These are phyloP conservation scores for Phorcus lineatus DNA, from an alignment of 2,888 invertebrate genomes.

Conservation along the genomic window DNA sequence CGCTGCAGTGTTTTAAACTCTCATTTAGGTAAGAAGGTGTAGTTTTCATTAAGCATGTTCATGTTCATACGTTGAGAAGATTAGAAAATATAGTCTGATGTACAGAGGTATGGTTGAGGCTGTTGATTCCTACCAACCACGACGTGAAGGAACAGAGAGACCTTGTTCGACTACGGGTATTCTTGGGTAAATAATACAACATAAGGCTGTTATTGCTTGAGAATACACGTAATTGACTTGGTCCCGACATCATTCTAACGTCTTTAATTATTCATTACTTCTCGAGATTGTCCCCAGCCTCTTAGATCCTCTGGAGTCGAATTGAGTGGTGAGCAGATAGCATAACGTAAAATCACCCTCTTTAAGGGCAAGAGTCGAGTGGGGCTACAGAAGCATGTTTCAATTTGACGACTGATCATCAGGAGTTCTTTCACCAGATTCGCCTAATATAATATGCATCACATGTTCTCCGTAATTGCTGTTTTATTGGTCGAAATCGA, in stretches of 20 bases:
- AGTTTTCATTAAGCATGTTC: no score
- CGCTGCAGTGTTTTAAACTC: no score
- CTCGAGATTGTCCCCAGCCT: neutral
- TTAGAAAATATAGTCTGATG: neutral
- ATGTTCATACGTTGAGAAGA: neutral
- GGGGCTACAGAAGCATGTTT: neutral
- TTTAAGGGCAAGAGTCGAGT: neutral
- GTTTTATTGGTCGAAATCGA: neutral
- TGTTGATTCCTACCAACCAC: no score
- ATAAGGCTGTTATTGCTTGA: conserved; percentile 98
- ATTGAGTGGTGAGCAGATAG: neutral
- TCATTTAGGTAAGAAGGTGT: no score
- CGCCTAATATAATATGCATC: conserved; percentile 1
- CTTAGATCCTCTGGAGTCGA: neutral
- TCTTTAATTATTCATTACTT: neutral
- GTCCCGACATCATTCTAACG: conserved; percentile 16
- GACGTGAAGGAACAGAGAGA: neutral
- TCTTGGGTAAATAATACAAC: conserved; percentile 99
- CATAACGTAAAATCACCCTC: neutral
- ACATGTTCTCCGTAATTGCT: neutral
- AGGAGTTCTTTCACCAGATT: neutral
- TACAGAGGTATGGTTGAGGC: no score
- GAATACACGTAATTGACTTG: conserved; percentile 97
- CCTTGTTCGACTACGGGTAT: conserved; percentile 92
- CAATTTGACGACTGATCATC: neutral